Evolutionary conservation across 2,797 vertebrate genomes (phyloP).

Genomic region (Balearica regulorum): DNA sequence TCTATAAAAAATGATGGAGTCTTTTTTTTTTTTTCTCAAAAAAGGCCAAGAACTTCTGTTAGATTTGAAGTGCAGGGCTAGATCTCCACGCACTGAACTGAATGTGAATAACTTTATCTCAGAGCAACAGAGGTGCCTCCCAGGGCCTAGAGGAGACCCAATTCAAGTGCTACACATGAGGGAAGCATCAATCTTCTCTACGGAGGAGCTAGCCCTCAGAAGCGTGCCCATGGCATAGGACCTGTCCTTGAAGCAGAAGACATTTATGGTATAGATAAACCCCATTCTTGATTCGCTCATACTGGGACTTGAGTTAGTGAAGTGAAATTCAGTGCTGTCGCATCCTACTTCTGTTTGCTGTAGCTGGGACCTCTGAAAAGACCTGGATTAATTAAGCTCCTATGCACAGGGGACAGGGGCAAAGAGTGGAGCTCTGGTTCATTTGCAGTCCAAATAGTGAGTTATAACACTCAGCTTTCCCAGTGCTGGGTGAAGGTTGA

Average conservation of each 20-base stretch:
- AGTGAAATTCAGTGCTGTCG: background rate
- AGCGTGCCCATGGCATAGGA: background rate
- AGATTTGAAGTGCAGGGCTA: background rate
- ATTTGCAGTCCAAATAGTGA: background rate
- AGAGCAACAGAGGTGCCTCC: background rate
- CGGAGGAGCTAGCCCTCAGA: background rate
- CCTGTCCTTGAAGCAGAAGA: background rate
- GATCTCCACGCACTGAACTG: background rate
- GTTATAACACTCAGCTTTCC: rapidly evolving
- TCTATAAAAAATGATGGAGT: background rate
- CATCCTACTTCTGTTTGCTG: background rate
- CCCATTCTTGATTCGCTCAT: background rate
- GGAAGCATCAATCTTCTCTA: background rate
- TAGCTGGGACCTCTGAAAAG: background rate
- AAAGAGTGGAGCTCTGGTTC: background rate
- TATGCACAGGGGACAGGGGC: rapidly evolving
- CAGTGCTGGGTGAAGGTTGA: background rate
- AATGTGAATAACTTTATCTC: background rate
- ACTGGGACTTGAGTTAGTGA: background rate
- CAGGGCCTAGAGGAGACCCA: background rate
- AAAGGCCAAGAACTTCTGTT: background rate
- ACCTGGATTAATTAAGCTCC: background rate
- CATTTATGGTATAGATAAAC: background rate
- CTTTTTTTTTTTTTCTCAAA: background rate
- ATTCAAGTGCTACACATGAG: background rate